Evolutionary conservation across 2,888 invertebrate genomes (phyloP), one percentile per base, ranked within the genome.

Genomic region (Synergus gifuensis): DNA sequence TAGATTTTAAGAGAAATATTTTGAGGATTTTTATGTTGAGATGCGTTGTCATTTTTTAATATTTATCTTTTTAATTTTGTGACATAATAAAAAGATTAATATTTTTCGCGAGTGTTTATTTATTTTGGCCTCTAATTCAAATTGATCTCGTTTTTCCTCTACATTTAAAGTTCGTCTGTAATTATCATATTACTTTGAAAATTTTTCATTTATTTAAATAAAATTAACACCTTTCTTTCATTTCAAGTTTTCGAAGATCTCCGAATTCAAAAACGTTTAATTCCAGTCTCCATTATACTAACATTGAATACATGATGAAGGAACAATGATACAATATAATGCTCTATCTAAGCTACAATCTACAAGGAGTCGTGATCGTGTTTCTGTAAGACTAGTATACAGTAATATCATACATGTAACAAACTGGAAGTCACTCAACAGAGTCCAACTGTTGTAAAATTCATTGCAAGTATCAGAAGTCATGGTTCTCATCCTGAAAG

Each of bases 391-490:
- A 54, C 54, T 54, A 54, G 54, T n/a, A 54, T 54, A n/a, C 54
- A 54, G n/a, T 54, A 54, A 54, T 54, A 54, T 54, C n/a, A 54
- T 54, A 18, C 54, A n/a, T 54, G n/a, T 54, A 54, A n/a, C 54
- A 54, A 54, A 54, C 54, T 54, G 54, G 54, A 54, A 54, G n/a
- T 54, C n/a, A 54, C 54, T 54, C 54, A 54, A 54, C n/a, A n/a
- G 54, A 54, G n/a, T 54, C 54, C 54, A 54, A 3, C n/a, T 54
- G n/a, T 54, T 54, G 54, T 54, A 54, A 54, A 54, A 54, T 54
- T 54, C 54, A 54, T 54, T 54, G 54, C 54, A 54, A n/a, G 54
- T n/a, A 54, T 54, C 54, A n/a, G 54, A n/a, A n/a, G 54, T 54
- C 9, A 54, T n/a, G 54, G 54, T 54, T 54, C 54, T 54, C 54